A percentile compares a stretch with the other conserved stretches of the same genome.
Evolutionary conservation across 2,113 vertebrate genomes (phyloP).

Genomic region (Cephalopterus ornatus): DNA sequence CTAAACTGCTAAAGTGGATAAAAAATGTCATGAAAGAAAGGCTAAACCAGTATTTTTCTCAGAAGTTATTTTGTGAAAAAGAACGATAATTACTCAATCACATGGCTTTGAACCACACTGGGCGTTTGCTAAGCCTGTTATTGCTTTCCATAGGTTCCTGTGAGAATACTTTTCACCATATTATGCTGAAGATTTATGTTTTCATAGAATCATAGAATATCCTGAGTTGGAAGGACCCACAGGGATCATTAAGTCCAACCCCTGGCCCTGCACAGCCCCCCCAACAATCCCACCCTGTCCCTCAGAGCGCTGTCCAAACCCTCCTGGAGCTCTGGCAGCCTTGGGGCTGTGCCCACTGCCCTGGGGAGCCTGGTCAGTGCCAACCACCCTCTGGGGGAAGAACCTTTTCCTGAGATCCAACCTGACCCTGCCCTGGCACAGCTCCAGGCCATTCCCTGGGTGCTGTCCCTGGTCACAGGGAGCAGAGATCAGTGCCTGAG

Average conservation of each 20-base stretch:
- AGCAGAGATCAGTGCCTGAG: not conserved
- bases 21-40: not conserved
- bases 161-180: not conserved
- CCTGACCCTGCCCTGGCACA: rapidly evolving
- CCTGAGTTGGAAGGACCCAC: not conserved
- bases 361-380: not conserved
- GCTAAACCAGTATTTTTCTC: not conserved
- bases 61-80: not conserved
- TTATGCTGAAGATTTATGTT: not conserved
- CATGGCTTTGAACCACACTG: not conserved
- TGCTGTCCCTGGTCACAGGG: not conserved
- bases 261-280: rapidly evolving
- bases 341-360: not conserved
- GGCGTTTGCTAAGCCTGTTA: not conserved
- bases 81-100: not conserved
- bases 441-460: not conserved
- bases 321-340: not conserved
- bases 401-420: rapidly evolving
- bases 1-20: not conserved
- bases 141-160: not conserved
- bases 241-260: not conserved
- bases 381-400: not conserved
- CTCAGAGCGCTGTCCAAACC: rapidly evolving
- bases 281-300: not conserved
- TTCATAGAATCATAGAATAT: not conserved